Percentiles rank a stretch among this genome's conserved stretches.
Evolutionary conservation across 2,113 vertebrate genomes (phyloP).

Genomic region (Seriola quinqueradiata): DNA sequence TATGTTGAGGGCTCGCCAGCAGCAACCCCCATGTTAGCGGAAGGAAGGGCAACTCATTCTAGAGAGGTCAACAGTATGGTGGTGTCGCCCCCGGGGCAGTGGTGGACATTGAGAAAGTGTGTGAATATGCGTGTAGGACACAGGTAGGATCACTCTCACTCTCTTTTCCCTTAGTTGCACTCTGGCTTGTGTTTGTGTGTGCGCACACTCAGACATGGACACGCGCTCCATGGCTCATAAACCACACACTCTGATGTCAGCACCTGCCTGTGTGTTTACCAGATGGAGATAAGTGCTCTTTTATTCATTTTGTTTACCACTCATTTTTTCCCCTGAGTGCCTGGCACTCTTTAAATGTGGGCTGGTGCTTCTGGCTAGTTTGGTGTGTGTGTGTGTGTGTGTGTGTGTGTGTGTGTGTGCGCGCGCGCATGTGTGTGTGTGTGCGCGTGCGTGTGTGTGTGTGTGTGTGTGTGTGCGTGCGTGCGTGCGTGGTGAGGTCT

Average conservation of each 20-base stretch:
- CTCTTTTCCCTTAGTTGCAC: neutral
- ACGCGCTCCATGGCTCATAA: conserved; percentile 30
- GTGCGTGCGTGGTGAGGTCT: neutral
- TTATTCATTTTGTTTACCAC: conserved; percentile 65
- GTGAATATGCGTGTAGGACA: conserved; percentile 41
- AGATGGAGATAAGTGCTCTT: conserved; percentile 67
- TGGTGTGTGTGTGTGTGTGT: conserved; percentile 16
- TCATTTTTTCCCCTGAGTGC: conserved; percentile 38
- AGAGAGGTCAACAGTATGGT: conserved; percentile 53
- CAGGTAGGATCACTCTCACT: conserved; percentile 24
- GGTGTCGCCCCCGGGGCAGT: conserved; percentile 31
- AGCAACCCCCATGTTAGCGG: conserved; percentile 45
- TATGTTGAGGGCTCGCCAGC: conserved; percentile 40
- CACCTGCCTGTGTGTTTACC: conserved; percentile 63
- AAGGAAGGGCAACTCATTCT: conserved; percentile 57
- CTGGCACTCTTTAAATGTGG: conserved; percentile 49
- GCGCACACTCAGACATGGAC: neutral
- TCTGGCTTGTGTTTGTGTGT: conserved; percentile 15
- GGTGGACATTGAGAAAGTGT: conserved; percentile 29
- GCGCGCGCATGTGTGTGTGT: neutral
- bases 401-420: neutral
- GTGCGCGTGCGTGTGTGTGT: conserved; percentile 2
- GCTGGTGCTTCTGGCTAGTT: conserved; percentile 45
- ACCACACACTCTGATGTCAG: conserved; percentile 51
- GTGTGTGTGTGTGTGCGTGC: neutral